Percentiles rank a stretch among this genome's conserved stretches.
Conservation (phyloP, 2,888 invertebrate species). For the Nowickia ferox region DNA sequence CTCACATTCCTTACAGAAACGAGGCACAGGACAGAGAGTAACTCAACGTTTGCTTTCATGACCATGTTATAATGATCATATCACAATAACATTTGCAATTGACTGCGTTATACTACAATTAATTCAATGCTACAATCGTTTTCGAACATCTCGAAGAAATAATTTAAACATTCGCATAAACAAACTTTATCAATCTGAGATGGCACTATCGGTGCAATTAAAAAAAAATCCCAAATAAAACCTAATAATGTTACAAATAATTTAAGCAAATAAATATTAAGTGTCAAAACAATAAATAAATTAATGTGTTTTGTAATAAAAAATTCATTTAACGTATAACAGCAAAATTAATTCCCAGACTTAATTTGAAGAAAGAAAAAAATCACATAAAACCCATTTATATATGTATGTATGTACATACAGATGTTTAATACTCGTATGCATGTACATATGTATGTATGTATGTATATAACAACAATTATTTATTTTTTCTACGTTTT, state of each 20-base stretch:
- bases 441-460: neutral
- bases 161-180: conserved; percentile 16
- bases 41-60: too few species aligned
- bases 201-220: conserved; percentile 45
- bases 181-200: conserved; percentile 15
- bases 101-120: neutral
- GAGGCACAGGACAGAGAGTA: too few species aligned
- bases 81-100: too few species aligned
- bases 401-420: conserved; percentile 12
- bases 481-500: conserved; percentile 14
- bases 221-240: conserved; percentile 48
- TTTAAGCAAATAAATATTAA: conserved; percentile 55
- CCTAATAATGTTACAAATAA: conserved; percentile 62
- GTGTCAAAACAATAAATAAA: conserved; percentile 25
- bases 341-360: conserved; percentile 61
- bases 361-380: conserved; percentile 11
- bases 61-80: too few species aligned
- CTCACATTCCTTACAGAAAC: too few species aligned
- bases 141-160: neutral
- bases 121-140: neutral
- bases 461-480: conserved; percentile 34
- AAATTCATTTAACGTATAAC: conserved; percentile 63
- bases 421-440: neutral
- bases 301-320: conserved; percentile 55
- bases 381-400: conserved; percentile 25